Conservation (phyloP, 2,797 vertebrate genomes). For the Lepilemur ruficaudatus region DNA sequence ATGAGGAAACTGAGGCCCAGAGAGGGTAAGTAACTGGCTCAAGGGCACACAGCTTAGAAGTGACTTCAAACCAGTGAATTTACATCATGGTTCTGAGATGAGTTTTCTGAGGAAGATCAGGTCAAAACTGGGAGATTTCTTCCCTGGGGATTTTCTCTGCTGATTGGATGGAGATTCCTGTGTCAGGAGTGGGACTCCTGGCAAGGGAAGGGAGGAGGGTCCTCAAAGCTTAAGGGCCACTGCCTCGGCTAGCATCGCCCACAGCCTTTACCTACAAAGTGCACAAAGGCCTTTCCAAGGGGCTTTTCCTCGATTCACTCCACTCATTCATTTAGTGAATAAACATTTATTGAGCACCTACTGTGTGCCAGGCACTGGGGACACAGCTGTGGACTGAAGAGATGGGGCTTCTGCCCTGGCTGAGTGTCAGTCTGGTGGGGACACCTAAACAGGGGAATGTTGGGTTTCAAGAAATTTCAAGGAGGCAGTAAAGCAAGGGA, state of each 20-base stretch:
- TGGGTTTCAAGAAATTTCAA: not conserved
- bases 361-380: not conserved
- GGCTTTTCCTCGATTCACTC: not conserved
- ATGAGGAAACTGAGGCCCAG: not conserved
- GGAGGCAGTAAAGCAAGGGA: not conserved
- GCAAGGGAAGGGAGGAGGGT: not conserved
- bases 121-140: not conserved
- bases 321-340: not conserved
- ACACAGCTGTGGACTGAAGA: not conserved
- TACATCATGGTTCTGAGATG: not conserved
- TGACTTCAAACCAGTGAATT: not conserved
- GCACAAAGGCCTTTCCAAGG: not conserved
- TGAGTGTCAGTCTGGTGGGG: not conserved
- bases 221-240: not conserved
- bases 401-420: not conserved
- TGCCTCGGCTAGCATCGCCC: rapidly evolving
- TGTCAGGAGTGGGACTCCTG: not conserved
- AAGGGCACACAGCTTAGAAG: not conserved
- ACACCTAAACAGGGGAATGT: not conserved
- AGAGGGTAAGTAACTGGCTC: not conserved
- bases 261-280: rapidly evolving
- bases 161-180: rapidly evolving
- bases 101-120: not conserved
- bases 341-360: not conserved
- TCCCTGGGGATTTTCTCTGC: not conserved